Base-by-base conservation (phyloP, 2,888 invertebrate species). In the Tridacna crocea region DNA sequence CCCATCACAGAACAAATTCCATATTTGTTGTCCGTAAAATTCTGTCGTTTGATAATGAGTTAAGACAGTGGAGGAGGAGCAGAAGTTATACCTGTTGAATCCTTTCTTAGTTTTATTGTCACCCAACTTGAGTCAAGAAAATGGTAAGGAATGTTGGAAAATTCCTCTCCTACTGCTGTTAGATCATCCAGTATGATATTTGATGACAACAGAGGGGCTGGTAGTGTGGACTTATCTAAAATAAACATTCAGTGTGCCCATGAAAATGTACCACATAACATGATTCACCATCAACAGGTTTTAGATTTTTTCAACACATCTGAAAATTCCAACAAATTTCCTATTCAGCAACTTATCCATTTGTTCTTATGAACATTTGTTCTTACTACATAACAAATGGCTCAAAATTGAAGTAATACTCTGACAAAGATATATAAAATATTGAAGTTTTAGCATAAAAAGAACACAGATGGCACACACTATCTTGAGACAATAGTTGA, bases 151-250 rank as follows among this genome's bases (percentile, higher is more conserved):
- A 89, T 86, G 46, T 83, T 72, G 58, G 85, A 80, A 22, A 66
- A 79, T 47, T 87, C 83, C 46, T 88, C 88, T 55, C 77, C 73
- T 3, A 89, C 85, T 1, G 86, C 88, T 12, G 84, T 75, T n/a
- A 85, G 77, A 66, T 91, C 89, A 79, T 92, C 92, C 63, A 91
- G 63, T 12, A 92, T 89, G 48, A 92, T 82, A 81, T 92, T 92
- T 2, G 68, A 65, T n/a, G 92, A 91, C 26, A 87, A 80, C 12
- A 81, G 60, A 0, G 91, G 90, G 10, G 75, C 75, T 12, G 85
- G 83, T 26, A 92, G 76, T 0, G 76, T 72, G 19, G 48, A 46
- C 61, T 85, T 85, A 13, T 83, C 89, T 89, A 78, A 26, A 79
- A 83, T 60, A 15, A 70, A 24, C 8, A 8, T 4, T 36, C 36